phyloP scores from a whole-genome alignment of 2,113 vertebrate species.

The Emydura subglobosa region DNA sequence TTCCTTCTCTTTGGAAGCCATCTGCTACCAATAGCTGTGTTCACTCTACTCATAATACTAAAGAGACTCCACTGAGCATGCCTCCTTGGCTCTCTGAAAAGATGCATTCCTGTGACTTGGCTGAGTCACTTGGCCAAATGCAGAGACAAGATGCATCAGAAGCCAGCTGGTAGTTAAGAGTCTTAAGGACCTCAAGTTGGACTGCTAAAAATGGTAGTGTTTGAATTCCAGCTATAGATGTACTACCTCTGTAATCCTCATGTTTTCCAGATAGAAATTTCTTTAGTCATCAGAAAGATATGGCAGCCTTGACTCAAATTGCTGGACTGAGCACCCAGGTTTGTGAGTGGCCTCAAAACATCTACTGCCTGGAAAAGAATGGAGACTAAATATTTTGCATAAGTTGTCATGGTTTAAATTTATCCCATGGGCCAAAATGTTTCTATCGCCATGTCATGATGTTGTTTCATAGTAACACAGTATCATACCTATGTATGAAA shows the following conservation, averaged over 20 bases:
- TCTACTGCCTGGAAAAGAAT: rapidly evolving
- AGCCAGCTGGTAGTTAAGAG: not conserved
- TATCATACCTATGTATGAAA: not conserved
- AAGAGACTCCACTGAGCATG: not conserved
- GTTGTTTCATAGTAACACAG: not conserved
- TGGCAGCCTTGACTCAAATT: not conserved
- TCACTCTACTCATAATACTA: not conserved
- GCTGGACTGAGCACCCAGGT: not conserved
- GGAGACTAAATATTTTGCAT: not conserved
- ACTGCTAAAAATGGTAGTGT: rapidly evolving
- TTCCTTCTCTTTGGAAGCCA: not conserved
- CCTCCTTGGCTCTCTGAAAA: not conserved
- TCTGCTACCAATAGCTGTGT: not conserved
- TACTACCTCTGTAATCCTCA: not conserved
- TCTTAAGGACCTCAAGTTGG: not conserved
- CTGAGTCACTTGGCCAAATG: not conserved
- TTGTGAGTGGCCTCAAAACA: not conserved
- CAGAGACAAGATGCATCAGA: not conserved
- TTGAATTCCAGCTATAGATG: not conserved
- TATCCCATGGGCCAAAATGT: not conserved
- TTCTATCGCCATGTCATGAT: not conserved
- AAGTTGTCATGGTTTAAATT: not conserved
- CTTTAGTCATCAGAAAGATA: not conserved
- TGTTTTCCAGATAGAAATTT: not conserved
- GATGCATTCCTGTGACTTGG: not conserved